Percentiles rank a stretch among this genome's conserved stretches.
Evolutionary conservation across 2,113 vertebrate genomes (phyloP).

Genomic region (Etia nguti): DNA sequence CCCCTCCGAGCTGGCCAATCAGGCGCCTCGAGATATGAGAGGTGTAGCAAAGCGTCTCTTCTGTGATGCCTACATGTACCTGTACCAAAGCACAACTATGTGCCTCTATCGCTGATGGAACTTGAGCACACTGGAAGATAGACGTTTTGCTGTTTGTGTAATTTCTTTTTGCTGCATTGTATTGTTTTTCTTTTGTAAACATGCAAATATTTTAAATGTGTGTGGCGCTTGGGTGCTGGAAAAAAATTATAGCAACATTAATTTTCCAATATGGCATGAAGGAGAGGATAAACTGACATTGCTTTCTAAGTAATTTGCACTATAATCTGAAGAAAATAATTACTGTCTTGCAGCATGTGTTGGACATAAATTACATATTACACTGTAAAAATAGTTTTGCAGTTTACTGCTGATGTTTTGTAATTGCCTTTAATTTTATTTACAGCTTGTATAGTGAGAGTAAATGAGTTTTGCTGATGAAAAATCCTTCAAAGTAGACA

Average conservation of each 20-base stretch:
- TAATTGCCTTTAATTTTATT: background rate
- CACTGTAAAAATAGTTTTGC: background rate
- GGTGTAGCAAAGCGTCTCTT: conserved; percentile 87
- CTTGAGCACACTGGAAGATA: background rate
- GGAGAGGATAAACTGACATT: background rate
- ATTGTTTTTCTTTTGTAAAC: background rate
- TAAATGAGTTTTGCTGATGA: background rate
- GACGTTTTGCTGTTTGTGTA: background rate
- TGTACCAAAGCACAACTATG: conserved; percentile 84
- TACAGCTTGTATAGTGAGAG: background rate
- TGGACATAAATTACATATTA: background rate
- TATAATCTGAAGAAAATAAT: background rate
- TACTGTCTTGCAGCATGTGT: background rate
- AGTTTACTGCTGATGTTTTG: background rate
- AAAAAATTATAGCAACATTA: background rate
- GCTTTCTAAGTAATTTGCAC: background rate
- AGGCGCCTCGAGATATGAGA: conserved; percentile 83
- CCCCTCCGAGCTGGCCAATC: conserved; percentile 67
- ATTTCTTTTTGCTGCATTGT: background rate
- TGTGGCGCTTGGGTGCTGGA: background rate
- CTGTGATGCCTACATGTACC: conserved; percentile 89
- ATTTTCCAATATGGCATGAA: background rate
- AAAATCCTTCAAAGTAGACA: background rate
- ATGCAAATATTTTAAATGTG: background rate
- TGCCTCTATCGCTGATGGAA: conserved; percentile 75